These are phyloP conservation scores for Pseudochromis fuscus DNA, from an alignment of 2,797 vertebrate species.

Conservation along the genomic window DNA sequence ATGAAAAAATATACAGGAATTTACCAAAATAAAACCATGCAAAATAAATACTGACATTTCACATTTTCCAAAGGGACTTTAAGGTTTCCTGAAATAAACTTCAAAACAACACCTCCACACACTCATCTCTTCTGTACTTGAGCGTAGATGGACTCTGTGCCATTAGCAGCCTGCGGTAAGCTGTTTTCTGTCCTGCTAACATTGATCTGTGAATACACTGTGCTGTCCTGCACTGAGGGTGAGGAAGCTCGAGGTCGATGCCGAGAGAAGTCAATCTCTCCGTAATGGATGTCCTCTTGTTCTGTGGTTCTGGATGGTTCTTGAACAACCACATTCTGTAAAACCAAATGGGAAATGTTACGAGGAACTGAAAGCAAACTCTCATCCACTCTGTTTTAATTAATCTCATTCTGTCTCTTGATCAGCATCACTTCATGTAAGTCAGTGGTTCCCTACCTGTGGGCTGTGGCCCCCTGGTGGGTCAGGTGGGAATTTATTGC, in stretches of 20 bases:
- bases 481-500: too few relatives aligned
- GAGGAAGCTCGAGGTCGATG: too few relatives aligned
- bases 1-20: neutral
- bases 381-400: too few relatives aligned
- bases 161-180: neutral
- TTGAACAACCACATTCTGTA: constrained; percentile 7
- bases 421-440: too few relatives aligned
- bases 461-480: too few relatives aligned
- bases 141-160: neutral
- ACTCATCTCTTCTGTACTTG: neutral
- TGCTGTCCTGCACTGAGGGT: neutral
- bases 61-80: neutral
- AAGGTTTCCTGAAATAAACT: neutral
- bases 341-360: neutral
- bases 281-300: constrained; percentile 55
- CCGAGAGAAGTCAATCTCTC: constrained; percentile 46
- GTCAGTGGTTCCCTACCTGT: too few relatives aligned
- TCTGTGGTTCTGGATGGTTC: neutral
- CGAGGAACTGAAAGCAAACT: neutral
- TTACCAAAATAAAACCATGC: neutral
- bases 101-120: too few relatives aligned
- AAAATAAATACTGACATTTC: neutral
- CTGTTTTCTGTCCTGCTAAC: neutral
- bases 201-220: constrained; percentile 40
- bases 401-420: too few relatives aligned